A percentile compares a stretch with the other conserved stretches of the same genome.
Conservation (phyloP, 2,888 invertebrate species). For the Seira ritae region DNA sequence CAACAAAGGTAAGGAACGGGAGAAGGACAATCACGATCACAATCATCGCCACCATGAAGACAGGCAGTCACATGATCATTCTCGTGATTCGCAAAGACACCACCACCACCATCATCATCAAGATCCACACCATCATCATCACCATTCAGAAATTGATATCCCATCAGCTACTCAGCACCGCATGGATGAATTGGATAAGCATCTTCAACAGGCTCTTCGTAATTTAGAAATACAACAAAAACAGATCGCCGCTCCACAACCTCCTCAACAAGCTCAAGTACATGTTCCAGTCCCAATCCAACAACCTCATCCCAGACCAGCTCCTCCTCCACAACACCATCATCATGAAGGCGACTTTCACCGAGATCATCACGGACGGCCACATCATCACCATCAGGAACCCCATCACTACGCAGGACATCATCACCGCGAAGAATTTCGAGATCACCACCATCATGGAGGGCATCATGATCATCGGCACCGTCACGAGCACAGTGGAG, state of each 20-base stretch:
- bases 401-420: slow-evolving; percentile 25
- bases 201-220: not conserved
- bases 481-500: slow-evolving; percentile 30
- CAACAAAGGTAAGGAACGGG: no score
- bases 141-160: not conserved
- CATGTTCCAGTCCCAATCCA: no score
- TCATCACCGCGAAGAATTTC: slow-evolving; percentile 4
- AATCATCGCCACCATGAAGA: no score
- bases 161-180: not conserved
- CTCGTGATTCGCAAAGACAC: not conserved
- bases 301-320: no score
- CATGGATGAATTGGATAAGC: not conserved
- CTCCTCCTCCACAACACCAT: no score
- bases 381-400: not conserved
- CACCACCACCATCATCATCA: not conserved
- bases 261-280: no score
- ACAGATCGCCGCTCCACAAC: no score
- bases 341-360: not conserved
- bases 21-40: no score
- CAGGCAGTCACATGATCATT: no score
- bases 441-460: slow-evolving; percentile 30
- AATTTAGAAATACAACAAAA: no score
- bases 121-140: slow-evolving; percentile 20
- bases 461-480: slow-evolving; percentile 23
- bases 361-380: no score